These are phyloP conservation scores for Cathartes aura DNA, from an alignment of 2,113 vertebrate species.

Conservation along the genomic window DNA sequence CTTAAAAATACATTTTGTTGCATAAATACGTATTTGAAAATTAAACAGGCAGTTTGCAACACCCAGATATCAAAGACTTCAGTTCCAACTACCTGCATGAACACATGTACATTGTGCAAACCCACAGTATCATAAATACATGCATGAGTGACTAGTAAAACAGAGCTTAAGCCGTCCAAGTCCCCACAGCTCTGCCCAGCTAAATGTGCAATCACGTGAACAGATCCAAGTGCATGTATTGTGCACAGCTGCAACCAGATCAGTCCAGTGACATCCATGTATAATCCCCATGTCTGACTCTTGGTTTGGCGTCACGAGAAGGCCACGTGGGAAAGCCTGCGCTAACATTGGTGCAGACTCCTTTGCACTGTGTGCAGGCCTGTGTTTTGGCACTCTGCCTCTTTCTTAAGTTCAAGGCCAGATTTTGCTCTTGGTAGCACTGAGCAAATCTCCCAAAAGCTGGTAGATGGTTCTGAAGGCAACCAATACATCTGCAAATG, in stretches of 20 bases:
- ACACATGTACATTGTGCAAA: slow-evolving; percentile 16
- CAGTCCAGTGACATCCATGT: background rate
- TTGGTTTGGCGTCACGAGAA: slow-evolving; percentile 7
- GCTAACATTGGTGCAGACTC: background rate
- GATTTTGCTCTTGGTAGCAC: background rate
- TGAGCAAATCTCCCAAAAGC: background rate
- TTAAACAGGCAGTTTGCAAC: background rate
- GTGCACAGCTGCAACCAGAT: background rate
- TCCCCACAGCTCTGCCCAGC: background rate
- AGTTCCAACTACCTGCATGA: background rate
- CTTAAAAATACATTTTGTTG: slow-evolving; percentile 11
- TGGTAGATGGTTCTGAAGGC: background rate
- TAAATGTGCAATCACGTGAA: background rate
- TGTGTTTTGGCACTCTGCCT: background rate
- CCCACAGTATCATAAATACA: background rate
- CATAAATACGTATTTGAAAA: background rate
- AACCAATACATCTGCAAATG: background rate
- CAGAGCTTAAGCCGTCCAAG: background rate
- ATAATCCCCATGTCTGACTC: slow-evolving; percentile 35
- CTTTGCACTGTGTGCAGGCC: background rate
- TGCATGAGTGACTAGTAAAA: background rate
- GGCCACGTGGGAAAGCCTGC: background rate
- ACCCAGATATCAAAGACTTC: background rate
- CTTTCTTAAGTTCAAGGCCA: background rate
- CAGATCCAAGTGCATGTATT: background rate